Evolutionary conservation across 2,797 vertebrate species (phyloP).

Genomic region (Ispidina picta): DNA sequence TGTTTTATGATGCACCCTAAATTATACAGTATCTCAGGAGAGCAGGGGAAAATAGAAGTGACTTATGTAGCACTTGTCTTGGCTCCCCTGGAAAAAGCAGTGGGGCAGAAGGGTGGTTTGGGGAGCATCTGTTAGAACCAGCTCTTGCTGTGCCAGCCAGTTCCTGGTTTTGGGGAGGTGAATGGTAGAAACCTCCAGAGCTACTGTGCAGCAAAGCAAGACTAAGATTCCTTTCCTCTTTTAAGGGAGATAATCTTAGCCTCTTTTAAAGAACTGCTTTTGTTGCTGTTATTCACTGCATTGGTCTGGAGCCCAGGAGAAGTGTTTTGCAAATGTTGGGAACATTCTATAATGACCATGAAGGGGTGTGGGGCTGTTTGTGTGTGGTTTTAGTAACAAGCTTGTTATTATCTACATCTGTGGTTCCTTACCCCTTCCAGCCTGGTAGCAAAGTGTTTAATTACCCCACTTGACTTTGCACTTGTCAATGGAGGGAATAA

Average conservation of each 20-base stretch:
- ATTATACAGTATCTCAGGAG: neutral
- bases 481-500: neutral
- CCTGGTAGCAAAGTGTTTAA: neutral
- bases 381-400: neutral
- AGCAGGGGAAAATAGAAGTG: neutral
- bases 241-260: too few relatives aligned
- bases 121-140: neutral
- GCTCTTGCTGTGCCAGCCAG: neutral
- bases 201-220: neutral
- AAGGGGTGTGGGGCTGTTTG: neutral
- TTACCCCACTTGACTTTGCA: accelerated
- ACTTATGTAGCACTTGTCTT: neutral
- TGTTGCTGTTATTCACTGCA: neutral
- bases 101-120: neutral
- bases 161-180: neutral
- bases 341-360: neutral
- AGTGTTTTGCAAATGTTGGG: neutral
- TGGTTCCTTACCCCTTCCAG: neutral
- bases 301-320: neutral
- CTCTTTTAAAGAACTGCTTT: too few relatives aligned
- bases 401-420: neutral
- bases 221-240: neutral
- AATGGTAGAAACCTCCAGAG: neutral
- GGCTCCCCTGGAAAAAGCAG: neutral
- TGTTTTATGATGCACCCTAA: neutral